These are phyloP conservation scores for Calypte anna DNA, from an alignment of 2,113 vertebrate genomes.

Conservation along the genomic window DNA sequence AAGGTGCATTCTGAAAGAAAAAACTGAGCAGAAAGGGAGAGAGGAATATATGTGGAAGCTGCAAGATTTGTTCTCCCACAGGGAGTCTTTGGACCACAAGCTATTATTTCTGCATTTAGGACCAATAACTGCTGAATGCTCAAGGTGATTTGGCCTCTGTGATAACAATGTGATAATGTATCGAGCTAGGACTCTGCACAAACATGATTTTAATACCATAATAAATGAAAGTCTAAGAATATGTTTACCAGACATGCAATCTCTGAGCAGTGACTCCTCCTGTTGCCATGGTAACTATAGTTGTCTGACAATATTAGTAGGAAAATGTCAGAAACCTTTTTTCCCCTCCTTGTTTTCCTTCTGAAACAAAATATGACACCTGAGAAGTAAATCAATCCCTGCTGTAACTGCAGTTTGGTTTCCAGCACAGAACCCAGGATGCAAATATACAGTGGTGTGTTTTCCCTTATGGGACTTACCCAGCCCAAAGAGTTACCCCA, in stretches of 20 bases:
- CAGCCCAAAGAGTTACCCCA: not conserved
- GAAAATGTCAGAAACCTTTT: not conserved
- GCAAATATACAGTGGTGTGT: rapidly evolving
- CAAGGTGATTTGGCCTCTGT: not conserved
- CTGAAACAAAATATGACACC: not conserved
- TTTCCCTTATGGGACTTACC: not conserved
- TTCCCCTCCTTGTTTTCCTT: not conserved
- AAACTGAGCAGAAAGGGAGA: too few species aligned
- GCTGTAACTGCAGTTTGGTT: not conserved
- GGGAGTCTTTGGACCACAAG: not conserved
- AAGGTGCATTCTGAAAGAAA: not conserved
- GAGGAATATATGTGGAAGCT: not conserved
- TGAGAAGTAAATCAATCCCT: not conserved
- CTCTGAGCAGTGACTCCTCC: not conserved
- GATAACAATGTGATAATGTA: rapidly evolving
- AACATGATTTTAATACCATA: not conserved
- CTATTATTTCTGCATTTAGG: not conserved
- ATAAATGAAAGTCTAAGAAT: not conserved
- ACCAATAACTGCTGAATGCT: not conserved
- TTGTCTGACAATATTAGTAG: not conserved
- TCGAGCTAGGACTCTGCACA: not conserved
- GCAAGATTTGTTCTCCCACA: not conserved
- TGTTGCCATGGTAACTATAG: slow-evolving; percentile 30
- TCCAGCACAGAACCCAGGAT: not conserved
- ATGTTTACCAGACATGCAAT: not conserved